Base-by-base conservation (phyloP, 2,797 vertebrate genomes). In the Novumbra hubbsi region DNA sequence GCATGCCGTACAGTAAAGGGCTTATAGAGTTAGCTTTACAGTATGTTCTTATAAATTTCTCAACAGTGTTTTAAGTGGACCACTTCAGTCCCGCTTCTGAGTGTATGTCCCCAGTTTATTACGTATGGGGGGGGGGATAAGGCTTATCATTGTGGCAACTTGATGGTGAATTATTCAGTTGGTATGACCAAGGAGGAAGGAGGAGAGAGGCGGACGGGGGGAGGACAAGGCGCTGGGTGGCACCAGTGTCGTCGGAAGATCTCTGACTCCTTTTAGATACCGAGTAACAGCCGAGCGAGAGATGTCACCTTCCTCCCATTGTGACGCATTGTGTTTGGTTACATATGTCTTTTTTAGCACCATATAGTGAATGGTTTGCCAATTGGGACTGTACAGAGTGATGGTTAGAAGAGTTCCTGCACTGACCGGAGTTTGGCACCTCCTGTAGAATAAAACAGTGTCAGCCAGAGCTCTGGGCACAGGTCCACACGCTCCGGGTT, bases 41-140 rank as follows among this genome's bases (percentile, higher is more conserved):
- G 85, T 85, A 80, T 91, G 89, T 91, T 90, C 90, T 93, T 91
- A 92, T 93, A 93, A 91, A 94, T 93, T 85, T 92, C 88, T 92
- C 90, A 93, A 84, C 77, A 86, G 90, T 75, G 78, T 89, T 92
- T 91, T 89, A 83, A 87, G 87, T 78, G 66, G 77, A 82, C 72
- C 27, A 65, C 77, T 75, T 68, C 69, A 75, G 70, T 73, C 9
- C 67, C 24, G 41, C 55, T 67, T 78, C 73, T n/a, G 77, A 76
- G 78, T 75, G 70, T 77, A 81, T 72, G 77, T 86, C 86, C 76
- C 73, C n/a, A 69, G 81, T 88, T 92, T 88, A 88, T 91, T 92
- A 87, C 86, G 19, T 88, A 91, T 92, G 78, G 76, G 49, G 68
- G 68, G n/a, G 24, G 70, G 78, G 88, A 83, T 68, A 86, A 85